Percentiles rank a stretch among this genome's conserved stretches.
Conservation (phyloP, 2,113 vertebrate genomes). For the Solea senegalensis region DNA sequence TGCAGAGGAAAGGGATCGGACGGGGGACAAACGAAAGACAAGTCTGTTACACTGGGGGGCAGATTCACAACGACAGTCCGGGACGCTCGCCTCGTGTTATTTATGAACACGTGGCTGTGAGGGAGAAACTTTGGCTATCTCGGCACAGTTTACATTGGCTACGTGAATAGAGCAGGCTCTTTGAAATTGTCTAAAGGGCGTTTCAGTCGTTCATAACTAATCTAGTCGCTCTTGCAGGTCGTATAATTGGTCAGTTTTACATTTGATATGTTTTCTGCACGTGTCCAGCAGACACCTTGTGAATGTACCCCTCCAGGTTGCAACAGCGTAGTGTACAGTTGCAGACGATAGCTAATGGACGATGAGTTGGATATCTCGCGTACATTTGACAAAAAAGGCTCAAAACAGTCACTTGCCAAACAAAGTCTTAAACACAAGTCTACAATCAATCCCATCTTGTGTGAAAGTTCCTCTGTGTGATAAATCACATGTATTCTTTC, state of each 20-base stretch:
- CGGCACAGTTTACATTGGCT: slow-evolving; percentile 27
- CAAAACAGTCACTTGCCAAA: slow-evolving; percentile 51
- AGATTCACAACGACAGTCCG: slow-evolving; percentile 62
- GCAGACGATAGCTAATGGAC: slow-evolving; percentile 19
- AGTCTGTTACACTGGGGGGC: slow-evolving; percentile 47
- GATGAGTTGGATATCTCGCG: slow-evolving; percentile 19
- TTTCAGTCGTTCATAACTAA: background rate
- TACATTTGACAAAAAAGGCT: slow-evolving; percentile 46
- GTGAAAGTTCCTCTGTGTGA: slow-evolving; percentile 3
- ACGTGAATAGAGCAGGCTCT: slow-evolving; percentile 30
- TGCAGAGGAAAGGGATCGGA: slow-evolving; percentile 32
- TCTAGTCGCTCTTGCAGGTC: slow-evolving; percentile 3
- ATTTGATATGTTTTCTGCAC: slow-evolving; percentile 37
- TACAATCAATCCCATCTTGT: slow-evolving; percentile 7
- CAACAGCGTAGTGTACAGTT: slow-evolving; percentile 38
- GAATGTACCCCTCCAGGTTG: slow-evolving; percentile 54
- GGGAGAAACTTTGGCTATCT: slow-evolving; percentile 29
- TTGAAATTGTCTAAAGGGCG: slow-evolving; percentile 19
- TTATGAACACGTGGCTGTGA: slow-evolving; percentile 30
- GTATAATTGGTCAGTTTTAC: background rate
- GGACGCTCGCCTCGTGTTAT: slow-evolving; percentile 31
- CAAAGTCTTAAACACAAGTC: slow-evolving; percentile 26
- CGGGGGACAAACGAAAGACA: slow-evolving; percentile 57
- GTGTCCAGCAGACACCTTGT: slow-evolving; percentile 42
- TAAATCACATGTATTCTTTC: slow-evolving; percentile 3